Conservation (phyloP, 2,113 vertebrate species). For the Vanacampus margaritifer region DNA sequence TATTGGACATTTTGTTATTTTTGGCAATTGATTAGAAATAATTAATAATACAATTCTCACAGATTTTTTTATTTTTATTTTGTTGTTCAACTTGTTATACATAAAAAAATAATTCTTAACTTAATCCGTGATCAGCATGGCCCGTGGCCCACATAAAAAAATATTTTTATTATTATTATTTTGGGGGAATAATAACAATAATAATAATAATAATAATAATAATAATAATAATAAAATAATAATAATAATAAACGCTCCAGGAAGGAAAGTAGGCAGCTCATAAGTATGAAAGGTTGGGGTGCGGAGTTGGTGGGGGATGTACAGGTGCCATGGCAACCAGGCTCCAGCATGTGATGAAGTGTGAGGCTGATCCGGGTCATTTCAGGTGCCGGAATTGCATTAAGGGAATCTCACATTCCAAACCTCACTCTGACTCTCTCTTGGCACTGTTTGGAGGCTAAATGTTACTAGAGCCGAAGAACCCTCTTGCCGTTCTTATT, state of each 20-base stretch:
- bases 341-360: slow-evolving; percentile 36
- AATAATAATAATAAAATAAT: no score
- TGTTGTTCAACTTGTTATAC: no score
- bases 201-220: no score
- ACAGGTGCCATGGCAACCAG: slow-evolving; percentile 59
- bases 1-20: no score
- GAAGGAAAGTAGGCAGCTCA: slow-evolving; percentile 12
- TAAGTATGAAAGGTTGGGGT: slow-evolving; percentile 41
- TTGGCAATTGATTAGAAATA: no score
- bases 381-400: slow-evolving; percentile 20
- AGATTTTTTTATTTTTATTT: no score
- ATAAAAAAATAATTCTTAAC: no score
- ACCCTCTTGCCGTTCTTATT: background rate
- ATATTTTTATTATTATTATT: no score
- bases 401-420: slow-evolving; percentile 17
- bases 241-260: background rate
- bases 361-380: slow-evolving; percentile 31
- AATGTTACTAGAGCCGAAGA: background rate
- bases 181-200: no score
- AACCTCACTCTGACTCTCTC: slow-evolving; percentile 4
- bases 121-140: no score
- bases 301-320: background rate
- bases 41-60: no score
- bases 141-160: no score
- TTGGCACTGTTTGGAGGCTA: background rate